Percentiles rank a stretch among this genome's conserved stretches.
Evolutionary conservation across 2,888 invertebrate genomes (phyloP).

Genomic region (Netelia melanura): DNA sequence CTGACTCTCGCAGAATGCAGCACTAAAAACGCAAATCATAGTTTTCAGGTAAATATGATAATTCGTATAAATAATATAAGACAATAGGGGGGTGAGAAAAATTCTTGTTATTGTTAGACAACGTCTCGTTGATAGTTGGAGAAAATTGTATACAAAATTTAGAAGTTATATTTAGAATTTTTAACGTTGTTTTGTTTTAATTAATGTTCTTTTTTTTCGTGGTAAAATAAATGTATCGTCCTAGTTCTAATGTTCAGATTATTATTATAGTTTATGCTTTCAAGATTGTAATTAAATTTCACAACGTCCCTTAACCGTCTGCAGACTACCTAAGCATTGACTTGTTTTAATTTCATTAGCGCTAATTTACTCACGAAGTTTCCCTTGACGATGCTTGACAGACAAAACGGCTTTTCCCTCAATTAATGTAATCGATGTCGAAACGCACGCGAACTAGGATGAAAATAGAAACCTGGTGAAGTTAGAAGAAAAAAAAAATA

Average conservation of each 20-base stretch:
- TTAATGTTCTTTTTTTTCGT: background rate
- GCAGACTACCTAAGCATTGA: no score
- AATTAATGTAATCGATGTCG: background rate
- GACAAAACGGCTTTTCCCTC: background rate
- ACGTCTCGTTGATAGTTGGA: no score
- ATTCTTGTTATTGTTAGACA: background rate
- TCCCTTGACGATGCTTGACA: background rate
- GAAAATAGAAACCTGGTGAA: background rate
- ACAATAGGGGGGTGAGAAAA: background rate
- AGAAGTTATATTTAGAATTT: no score
- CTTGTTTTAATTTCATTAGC: constrained; percentile 18
- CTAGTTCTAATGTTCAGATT: no score
- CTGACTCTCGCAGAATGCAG: constrained; percentile 95
- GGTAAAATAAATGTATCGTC: no score
- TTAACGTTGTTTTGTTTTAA: background rate
- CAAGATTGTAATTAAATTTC: no score
- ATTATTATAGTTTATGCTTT: no score
- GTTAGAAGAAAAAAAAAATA: constrained; percentile 61
- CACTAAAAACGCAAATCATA: constrained; percentile 94
- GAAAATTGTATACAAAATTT: no score
- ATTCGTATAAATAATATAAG: background rate
- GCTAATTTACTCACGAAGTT: constrained; percentile 23
- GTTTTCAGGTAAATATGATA: constrained; percentile 90
- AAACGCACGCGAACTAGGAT: background rate
- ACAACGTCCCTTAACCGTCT: no score